phyloP scores from a whole-genome alignment of 2,888 invertebrate species.

The Caenorhabditis angaria region DNA sequence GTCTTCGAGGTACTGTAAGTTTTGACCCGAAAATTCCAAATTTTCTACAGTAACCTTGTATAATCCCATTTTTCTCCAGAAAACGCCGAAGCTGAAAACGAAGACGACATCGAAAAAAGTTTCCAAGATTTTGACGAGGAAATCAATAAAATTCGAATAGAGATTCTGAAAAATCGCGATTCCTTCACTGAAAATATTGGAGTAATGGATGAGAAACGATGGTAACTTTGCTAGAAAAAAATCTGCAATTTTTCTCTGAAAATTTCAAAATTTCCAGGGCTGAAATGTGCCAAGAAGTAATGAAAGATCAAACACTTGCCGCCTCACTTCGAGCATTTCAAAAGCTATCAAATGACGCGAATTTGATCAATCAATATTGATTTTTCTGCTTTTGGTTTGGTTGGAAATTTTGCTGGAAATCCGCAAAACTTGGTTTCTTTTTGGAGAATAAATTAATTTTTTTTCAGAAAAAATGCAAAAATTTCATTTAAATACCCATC shows the following conservation, averaged over 20 bases:
- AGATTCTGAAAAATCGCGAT: conserved; percentile 19
- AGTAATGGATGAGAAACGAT: conserved; percentile 30
- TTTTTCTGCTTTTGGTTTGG: too few relatives aligned
- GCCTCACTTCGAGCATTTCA: conserved; percentile 13
- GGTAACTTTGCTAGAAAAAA: too few relatives aligned
- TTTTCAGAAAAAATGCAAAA: too few relatives aligned
- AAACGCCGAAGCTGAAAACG: conserved; percentile 1
- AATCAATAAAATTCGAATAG: conserved; percentile 12
- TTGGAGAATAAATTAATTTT: too few relatives aligned
- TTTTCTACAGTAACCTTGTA: background rate
- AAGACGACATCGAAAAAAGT: background rate
- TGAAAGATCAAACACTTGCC: conserved; percentile 22
- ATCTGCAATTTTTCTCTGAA: too few relatives aligned
- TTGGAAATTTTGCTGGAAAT: too few relatives aligned
- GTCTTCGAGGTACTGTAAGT: too few relatives aligned
- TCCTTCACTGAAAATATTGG: conserved; percentile 18
- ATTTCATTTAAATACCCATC: too few relatives aligned
- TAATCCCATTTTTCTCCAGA: background rate
- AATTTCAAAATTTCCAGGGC: conserved; percentile 18
- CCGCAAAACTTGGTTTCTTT: too few relatives aligned
- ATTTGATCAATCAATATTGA: background rate
- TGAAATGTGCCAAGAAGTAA: conserved; percentile 35
- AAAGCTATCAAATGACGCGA: background rate
- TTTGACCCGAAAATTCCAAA: too few relatives aligned
- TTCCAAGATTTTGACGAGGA: conserved; percentile 19